Evolutionary conservation across 2,797 vertebrate species (phyloP), one percentile per base, ranked within the genome.

Genomic region (Brachyalestes nurse): DNA sequence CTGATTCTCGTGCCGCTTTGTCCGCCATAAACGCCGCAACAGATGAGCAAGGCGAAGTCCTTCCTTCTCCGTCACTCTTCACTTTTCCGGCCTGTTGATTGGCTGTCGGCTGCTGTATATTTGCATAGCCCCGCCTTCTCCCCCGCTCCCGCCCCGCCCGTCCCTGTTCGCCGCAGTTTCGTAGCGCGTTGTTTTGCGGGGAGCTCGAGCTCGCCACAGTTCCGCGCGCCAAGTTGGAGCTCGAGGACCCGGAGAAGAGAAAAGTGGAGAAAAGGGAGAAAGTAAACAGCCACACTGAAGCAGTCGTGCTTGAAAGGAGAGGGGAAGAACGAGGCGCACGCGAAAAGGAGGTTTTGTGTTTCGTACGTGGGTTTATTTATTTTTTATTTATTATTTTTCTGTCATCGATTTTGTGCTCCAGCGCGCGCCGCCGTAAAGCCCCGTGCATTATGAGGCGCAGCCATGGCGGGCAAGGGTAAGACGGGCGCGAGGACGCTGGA

Each of bases 401-500:
- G 34, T 69, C 53, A 17, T 45, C 64, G 12, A 47, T 62, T 67
- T 67, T 67, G 38, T n/a, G 65, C 65, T 45, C 21, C 65, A 45
- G 65, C 40, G 40, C 65, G 65, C 65, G 65, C 61, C 62, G 49
- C 75, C 85, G 91, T 88, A 91, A 83, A 91, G 77, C 66, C 89
- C 88, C 73, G 42, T 95, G 94, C 96, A 98, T 95, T 94, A 99
- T 99, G 97, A 96, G 93, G 97, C 95, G 95, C 95, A 95, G 97
- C 92, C 89, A 98, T 98, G 96, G 95, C 96, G 92, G 95, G 96
- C 93, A 95, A 97, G 93, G 96, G 95, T 97, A 98, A 97, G 95
- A 96, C 96, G 87, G 95, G 91, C 87, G 96, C 94, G 90, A 95
- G 92, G 94, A 95, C 94, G 90, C 94, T 96, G 92, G 95, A 96